Evolutionary conservation across 2,797 vertebrate genomes (phyloP).

Genomic region (Lateolabrax maculatus): DNA sequence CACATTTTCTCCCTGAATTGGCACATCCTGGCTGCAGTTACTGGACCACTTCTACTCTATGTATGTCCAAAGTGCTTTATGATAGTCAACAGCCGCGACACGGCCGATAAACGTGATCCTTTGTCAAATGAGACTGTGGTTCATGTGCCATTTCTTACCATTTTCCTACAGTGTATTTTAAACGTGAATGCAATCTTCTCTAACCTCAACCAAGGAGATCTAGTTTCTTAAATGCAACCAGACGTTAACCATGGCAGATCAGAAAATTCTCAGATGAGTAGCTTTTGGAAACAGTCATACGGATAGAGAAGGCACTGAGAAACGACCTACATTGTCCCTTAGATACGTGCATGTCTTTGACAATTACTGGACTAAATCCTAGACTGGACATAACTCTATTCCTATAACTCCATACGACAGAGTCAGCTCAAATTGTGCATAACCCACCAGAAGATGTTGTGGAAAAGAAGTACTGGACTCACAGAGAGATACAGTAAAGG

Average conservation of each 20-base stretch:
- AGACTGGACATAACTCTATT: not conserved
- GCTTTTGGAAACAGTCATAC: not conserved
- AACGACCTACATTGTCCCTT: not conserved
- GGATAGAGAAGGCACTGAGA: not conserved
- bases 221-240: not conserved
- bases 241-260: not conserved
- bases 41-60: not conserved
- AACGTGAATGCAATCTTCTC: not conserved
- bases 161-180: not conserved
- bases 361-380: not conserved
- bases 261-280: not conserved
- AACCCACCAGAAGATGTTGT: slow-evolving; percentile 10
- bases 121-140: not conserved
- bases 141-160: not conserved
- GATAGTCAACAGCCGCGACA: not conserved
- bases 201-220: not conserved
- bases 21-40: not conserved
- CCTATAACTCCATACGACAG: not conserved
- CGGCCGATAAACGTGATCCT: not conserved
- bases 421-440: not conserved
- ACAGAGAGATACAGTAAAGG: slow-evolving; percentile 35
- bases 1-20: not conserved
- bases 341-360: not conserved
- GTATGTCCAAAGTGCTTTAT: not conserved
- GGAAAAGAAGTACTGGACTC: slow-evolving; percentile 1